These are phyloP conservation scores for Heliconius congener DNA, from an alignment of 1,140 invertebrate species.

Conservation along the genomic window DNA sequence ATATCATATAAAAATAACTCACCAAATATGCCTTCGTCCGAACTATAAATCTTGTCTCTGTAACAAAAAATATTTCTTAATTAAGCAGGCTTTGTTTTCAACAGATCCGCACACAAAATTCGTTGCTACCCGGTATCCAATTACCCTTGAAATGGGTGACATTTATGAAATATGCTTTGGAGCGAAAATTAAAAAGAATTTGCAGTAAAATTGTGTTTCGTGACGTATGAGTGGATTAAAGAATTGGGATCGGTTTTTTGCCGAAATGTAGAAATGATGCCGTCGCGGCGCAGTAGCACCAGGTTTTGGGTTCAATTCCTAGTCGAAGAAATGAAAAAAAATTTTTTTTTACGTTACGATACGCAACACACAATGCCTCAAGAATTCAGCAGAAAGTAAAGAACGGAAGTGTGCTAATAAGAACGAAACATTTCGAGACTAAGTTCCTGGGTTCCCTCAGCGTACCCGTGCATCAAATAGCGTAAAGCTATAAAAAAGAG, in stretches of 20 bases:
- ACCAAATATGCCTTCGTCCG: conserved; percentile 23
- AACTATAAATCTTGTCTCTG: conserved; percentile 35
- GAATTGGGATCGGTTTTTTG: too few relatives aligned
- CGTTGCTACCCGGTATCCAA: conserved; percentile 17
- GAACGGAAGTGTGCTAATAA: background rate
- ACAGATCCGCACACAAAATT: conserved; percentile 16
- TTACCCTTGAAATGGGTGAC: conserved; percentile 20
- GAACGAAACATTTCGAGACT: too few relatives aligned
- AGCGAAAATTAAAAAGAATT: background rate
- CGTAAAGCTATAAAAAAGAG: background rate
- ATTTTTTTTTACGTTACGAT: too few relatives aligned
- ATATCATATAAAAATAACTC: conserved; percentile 19
- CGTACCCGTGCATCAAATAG: too few relatives aligned
- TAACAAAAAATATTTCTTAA: conserved; percentile 39
- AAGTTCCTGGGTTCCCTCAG: background rate
- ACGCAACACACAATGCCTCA: too few relatives aligned
- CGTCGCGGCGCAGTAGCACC: too few relatives aligned
- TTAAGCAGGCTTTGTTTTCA: conserved; percentile 36
- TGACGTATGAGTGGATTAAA: background rate
- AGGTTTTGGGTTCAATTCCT: too few relatives aligned
- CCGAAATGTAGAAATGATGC: too few relatives aligned
- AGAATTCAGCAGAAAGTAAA: background rate
- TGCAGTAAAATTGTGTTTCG: background rate
- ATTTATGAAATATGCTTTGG: conserved; percentile 9
- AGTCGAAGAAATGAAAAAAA: too few relatives aligned